Percentiles rank a stretch among this genome's conserved stretches.
Conservation (phyloP, 2,797 vertebrate genomes). For the Sorex maritimensis region DNA sequence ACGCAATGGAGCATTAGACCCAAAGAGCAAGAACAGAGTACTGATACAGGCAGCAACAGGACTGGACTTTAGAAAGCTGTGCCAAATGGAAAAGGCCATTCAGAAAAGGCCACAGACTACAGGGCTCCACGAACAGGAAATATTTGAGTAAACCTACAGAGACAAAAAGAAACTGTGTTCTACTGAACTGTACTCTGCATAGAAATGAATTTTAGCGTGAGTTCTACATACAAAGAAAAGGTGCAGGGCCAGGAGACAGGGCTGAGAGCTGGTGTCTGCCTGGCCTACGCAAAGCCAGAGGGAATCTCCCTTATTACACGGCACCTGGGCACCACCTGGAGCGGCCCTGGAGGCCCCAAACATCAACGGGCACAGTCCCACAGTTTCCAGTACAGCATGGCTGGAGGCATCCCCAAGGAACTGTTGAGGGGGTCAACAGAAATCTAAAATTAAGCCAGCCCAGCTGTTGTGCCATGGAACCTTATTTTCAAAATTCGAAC, state of each 20-base stretch:
- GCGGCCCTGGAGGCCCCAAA: too few relatives aligned
- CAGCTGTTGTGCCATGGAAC: not conserved
- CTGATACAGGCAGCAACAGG: not conserved
- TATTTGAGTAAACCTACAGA: not conserved
- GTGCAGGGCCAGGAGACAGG: too few relatives aligned
- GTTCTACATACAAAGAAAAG: too few relatives aligned
- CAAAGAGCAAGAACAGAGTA: not conserved
- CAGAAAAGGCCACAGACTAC: not conserved
- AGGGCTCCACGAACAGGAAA: not conserved
- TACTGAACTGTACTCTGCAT: too few relatives aligned
- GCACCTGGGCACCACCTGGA: too few relatives aligned
- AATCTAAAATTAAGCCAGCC: constrained; percentile 7
- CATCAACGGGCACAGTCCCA: too few relatives aligned
- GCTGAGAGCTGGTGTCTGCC: too few relatives aligned
- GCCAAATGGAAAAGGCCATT: not conserved
- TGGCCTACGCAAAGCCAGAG: too few relatives aligned
- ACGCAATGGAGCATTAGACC: not conserved
- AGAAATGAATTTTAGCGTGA: too few relatives aligned
- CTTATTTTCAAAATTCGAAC: not conserved
- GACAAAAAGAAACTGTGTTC: not conserved
- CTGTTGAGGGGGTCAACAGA: not conserved
- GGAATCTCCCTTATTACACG: too few relatives aligned
- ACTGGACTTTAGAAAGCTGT: not conserved
- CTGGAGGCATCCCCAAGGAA: too few relatives aligned
- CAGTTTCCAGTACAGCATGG: too few relatives aligned